Percentiles rank a stretch among this genome's conserved stretches.
Evolutionary conservation across 2,797 vertebrate genomes (phyloP).

Genomic region (Betta splendens): DNA sequence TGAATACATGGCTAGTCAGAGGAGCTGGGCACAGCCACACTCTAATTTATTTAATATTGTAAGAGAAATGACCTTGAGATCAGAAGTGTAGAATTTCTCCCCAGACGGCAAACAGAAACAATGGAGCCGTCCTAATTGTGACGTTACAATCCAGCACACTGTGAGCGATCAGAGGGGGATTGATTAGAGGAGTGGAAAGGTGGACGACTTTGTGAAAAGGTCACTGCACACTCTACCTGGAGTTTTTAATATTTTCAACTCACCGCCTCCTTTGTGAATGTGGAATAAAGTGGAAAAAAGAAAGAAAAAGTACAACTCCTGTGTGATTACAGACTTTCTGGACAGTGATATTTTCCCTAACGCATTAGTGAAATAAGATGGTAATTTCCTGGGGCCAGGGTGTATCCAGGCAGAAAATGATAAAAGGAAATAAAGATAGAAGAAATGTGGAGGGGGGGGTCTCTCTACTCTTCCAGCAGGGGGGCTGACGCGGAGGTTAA

Average conservation of each 20-base stretch:
- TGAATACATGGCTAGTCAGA: conserved; percentile 17
- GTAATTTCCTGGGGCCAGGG: conserved; percentile 74
- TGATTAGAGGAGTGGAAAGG: conserved; percentile 83
- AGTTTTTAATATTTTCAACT: conserved; percentile 65
- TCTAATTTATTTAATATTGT: conserved; percentile 79
- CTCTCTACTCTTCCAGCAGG: conserved; percentile 45
- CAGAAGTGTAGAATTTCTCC: conserved; percentile 59
- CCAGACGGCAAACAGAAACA: conserved; percentile 80
- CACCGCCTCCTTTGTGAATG: conserved; percentile 28
- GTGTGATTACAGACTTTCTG: conserved; percentile 71
- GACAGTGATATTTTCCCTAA: conserved; percentile 66
- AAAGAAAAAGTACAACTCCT: conserved; percentile 59
- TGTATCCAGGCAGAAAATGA: conserved; percentile 79
- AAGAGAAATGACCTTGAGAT: conserved; percentile 80
- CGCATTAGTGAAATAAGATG: conserved; percentile 80
- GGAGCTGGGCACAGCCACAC: conserved; percentile 31
- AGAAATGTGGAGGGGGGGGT: conserved; percentile 29
- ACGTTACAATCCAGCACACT: conserved; percentile 80
- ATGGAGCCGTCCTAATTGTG: conserved; percentile 82
- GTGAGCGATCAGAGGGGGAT: conserved; percentile 78
- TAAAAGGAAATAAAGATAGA: conserved; percentile 69
- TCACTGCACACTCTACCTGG: conserved; percentile 82
- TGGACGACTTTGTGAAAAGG: conserved; percentile 86
- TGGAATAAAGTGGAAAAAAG: conserved; percentile 41
- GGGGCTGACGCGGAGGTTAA: conserved; percentile 73